Evolutionary conservation across 2,888 invertebrate species (phyloP), one percentile per base, ranked within the genome.

Genomic region (Drosophila macrospina): DNA sequence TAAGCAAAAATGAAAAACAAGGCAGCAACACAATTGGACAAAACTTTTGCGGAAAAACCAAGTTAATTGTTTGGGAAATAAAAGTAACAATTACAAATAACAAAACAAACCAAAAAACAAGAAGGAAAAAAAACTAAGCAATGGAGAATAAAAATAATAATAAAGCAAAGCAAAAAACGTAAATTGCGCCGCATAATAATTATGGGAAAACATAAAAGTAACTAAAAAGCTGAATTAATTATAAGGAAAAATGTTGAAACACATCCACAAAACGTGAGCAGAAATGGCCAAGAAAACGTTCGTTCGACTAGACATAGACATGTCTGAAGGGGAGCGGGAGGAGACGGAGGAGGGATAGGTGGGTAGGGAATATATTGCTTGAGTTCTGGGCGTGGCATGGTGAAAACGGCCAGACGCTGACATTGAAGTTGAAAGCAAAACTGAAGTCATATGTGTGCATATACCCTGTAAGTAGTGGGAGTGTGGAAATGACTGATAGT

Each of bases 131-230:
- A 32, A 41, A 41, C 37, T 70, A n/a, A 30, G 50, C 30, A 44
- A 51, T 47, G 15, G 15, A 39, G 48, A 45, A n/a, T n/a, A n/a
- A 32, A 42, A 56, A 59, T 41, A 59, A 60, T 39, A 72, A 61
- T 50, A 64, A 51, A 59, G 39, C 54, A 55, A 52, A 63, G 37
- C 65, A 54, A 42, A 20, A 59, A 69, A 64, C 30, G 45, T 57
- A 42, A 60, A 75, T 76, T 32, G 36, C 36, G 80, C 74, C 76
- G 88, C 83, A 87, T 83, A 83, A 82, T 79, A 82, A 87, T 87
- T 82, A 85, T 87, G 83, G 52, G 88, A 87, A 85, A 76, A 74
- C 61, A 72, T 54, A 74, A 74, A 78, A 74, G 70, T 48, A 61
- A 67, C 66, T 69, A 74, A 78, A 78, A 77, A 71, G 44, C 39